Evolutionary conservation across 2,797 vertebrate species (phyloP).

Genomic region (Thripadectes ignobilis): DNA sequence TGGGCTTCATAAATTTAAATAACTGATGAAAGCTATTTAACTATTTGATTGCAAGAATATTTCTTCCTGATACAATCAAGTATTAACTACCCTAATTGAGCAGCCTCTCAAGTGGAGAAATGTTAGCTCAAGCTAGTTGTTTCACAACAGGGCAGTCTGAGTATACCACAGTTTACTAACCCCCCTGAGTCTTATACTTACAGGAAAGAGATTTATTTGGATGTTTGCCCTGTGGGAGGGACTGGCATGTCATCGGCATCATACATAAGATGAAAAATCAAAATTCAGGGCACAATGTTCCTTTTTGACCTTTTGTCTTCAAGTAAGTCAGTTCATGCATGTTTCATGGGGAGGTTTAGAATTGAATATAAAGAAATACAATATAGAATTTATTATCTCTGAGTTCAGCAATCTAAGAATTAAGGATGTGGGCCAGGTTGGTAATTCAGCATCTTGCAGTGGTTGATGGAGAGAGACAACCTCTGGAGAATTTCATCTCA

Average conservation of each 20-base stretch:
- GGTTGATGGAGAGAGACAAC: background rate
- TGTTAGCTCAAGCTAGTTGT: background rate
- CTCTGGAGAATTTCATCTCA: constrained; percentile 19
- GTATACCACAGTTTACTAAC: background rate
- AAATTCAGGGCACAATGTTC: background rate
- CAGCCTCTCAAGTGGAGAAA: background rate
- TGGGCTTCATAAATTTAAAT: constrained; percentile 32
- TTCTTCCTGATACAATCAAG: background rate
- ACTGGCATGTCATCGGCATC: background rate
- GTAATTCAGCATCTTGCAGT: background rate
- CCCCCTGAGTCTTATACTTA: background rate
- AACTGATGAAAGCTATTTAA: constrained; percentile 54
- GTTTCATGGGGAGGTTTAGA: background rate
- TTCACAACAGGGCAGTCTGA: background rate
- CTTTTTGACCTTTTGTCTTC: background rate
- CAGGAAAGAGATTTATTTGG: background rate
- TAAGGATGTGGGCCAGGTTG: background rate
- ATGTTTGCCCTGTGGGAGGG: background rate
- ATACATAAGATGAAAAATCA: background rate
- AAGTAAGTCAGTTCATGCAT: background rate
- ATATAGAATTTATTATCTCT: background rate
- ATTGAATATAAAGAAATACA: background rate
- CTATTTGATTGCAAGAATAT: constrained; percentile 20
- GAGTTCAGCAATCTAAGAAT: background rate
- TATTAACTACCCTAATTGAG: background rate